Evolutionary conservation across 1,140 invertebrate genomes (phyloP).

Genomic region (Teleogryllus occipitalis): DNA sequence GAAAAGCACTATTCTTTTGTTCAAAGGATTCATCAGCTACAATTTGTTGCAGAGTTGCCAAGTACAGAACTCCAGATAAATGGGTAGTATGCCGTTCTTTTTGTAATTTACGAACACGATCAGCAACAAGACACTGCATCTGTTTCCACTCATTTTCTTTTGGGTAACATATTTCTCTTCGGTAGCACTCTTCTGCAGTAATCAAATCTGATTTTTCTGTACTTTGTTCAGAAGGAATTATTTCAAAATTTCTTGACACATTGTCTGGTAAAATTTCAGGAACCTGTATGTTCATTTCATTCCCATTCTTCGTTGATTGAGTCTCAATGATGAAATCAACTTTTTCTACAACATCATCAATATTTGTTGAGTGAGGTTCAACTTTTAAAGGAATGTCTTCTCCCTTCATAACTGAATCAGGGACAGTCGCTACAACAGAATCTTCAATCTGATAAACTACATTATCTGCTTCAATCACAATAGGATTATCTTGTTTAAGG

Average conservation of each 20-base stretch:
- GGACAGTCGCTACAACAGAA: no score
- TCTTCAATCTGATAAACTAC: no score
- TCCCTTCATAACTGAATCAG: no score
- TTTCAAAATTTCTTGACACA: no score
- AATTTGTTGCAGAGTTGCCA: slow-evolving; percentile 47
- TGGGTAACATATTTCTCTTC: background rate
- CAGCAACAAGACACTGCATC: slow-evolving; percentile 37
- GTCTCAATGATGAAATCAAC: no score
- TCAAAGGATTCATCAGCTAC: slow-evolving; percentile 44
- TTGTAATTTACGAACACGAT: slow-evolving; percentile 46
- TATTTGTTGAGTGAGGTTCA: no score
- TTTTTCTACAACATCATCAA: no score
- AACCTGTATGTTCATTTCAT: background rate
- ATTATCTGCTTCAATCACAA: no score
- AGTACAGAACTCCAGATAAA: slow-evolving; percentile 47
- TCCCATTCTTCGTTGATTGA: background rate
- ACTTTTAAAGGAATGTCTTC: no score
- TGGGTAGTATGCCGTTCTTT: slow-evolving; percentile 42
- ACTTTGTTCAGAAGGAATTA: background rate
- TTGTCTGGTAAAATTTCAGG: background rate
- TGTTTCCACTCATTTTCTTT: slow-evolving; percentile 28
- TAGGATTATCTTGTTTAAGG: no score
- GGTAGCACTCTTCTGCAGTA: background rate
- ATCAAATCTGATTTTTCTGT: background rate
- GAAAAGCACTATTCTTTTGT: slow-evolving; percentile 43